These are phyloP conservation scores for Drosophila bocki DNA, from an alignment of 1,140 invertebrate species.

Conservation along the genomic window DNA sequence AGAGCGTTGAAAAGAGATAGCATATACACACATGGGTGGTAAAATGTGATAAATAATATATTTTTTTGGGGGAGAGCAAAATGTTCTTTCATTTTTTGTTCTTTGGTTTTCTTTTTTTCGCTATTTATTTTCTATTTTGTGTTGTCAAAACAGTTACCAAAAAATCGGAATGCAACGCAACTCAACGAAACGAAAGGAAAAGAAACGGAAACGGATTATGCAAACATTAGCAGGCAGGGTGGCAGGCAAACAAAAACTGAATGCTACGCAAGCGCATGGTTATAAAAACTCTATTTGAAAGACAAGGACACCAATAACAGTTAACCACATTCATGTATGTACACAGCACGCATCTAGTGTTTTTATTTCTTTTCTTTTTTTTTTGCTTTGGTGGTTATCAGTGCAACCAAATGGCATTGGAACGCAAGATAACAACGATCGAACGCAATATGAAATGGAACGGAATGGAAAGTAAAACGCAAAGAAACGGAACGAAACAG, in stretches of 20 bases:
- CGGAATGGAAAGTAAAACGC: conserved; percentile 37
- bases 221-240: conserved; percentile 36
- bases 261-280: conserved; percentile 44
- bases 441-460: conserved; percentile 36
- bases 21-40: conserved; percentile 26
- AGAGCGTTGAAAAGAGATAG: conserved; percentile 35
- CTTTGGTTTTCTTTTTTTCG: conserved; percentile 10
- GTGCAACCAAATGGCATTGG: conserved; percentile 23
- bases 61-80: neutral
- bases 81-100: conserved; percentile 11
- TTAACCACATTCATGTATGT: conserved; percentile 36
- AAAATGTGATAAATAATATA: conserved; percentile 28
- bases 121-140: neutral
- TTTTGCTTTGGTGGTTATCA: neutral
- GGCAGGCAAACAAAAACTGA: conserved; percentile 46
- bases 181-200: conserved; percentile 26
- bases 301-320: conserved; percentile 36
- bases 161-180: conserved; percentile 34
- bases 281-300: neutral
- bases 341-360: conserved; percentile 22
- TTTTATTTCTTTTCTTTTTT: neutral
- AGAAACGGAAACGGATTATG: conserved; percentile 6
- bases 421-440: conserved; percentile 10
- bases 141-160: conserved; percentile 1
- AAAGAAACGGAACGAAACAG: conserved; percentile 18